Conservation (phyloP, 2,888 invertebrate species). For the Campoplex capitator region DNA sequence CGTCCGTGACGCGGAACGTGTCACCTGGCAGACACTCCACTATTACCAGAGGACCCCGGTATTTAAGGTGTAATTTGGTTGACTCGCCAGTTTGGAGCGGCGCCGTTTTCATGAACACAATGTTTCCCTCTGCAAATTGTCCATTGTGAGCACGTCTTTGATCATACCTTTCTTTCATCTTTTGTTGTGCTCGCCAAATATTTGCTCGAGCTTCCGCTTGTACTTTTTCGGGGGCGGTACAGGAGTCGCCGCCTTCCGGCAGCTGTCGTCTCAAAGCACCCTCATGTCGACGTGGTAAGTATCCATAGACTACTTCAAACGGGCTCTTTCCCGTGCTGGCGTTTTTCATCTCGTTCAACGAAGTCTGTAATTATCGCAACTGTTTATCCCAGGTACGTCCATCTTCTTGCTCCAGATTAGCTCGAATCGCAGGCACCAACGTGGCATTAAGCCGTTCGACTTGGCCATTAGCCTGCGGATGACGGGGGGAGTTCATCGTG, state of each 20-base stretch:
- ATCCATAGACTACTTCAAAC: constrained; percentile 65
- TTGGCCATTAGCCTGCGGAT: constrained; percentile 66
- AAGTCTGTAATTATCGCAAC: constrained; percentile 47
- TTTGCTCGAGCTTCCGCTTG: constrained; percentile 27
- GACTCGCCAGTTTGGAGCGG: constrained; percentile 43
- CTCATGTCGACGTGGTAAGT: constrained; percentile 13
- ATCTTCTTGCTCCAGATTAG: not conserved
- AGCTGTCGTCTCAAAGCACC: not conserved
- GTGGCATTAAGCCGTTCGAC: constrained; percentile 62
- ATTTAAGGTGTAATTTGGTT: constrained; percentile 45
- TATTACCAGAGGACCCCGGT: not conserved
- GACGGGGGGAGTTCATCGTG: constrained; percentile 61
- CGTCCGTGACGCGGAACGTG: not conserved
- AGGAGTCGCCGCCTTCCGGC: not conserved
- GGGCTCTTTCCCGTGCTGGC: constrained; percentile 62
- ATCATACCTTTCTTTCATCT: constrained; percentile 47
- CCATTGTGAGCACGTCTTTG: not conserved
- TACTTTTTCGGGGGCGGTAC: not conserved
- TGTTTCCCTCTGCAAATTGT: constrained; percentile 17
- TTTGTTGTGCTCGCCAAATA: not conserved
- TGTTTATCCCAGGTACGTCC: constrained; percentile 30
- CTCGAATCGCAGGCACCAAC: constrained; percentile 52
- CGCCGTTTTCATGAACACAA: constrained; percentile 45
- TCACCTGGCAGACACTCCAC: not conserved
- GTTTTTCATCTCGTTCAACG: constrained; percentile 64